Evolutionary conservation across 2,113 vertebrate species (phyloP).

Genomic region (Ifrita kowaldi): DNA sequence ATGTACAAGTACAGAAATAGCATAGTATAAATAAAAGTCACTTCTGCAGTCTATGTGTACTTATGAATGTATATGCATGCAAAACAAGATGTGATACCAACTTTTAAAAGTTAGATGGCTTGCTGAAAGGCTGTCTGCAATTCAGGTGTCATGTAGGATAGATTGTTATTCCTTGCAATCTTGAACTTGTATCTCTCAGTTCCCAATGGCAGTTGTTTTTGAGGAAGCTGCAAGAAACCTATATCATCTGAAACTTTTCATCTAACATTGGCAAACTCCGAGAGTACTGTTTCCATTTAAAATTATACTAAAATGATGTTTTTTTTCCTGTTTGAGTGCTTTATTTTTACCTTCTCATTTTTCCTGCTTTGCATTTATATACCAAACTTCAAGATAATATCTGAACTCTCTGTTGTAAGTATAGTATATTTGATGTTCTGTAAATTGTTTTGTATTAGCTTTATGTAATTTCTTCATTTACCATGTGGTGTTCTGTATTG

Average conservation of each 20-base stretch:
- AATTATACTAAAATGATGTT: not conserved
- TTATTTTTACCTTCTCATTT: constrained; percentile 22
- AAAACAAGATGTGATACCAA: not conserved
- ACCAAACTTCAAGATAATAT: constrained; percentile 73
- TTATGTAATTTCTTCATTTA: not conserved
- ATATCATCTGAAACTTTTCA: not conserved
- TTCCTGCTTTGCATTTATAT: constrained; percentile 43
- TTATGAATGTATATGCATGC: not conserved
- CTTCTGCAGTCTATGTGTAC: not conserved
- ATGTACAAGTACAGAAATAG: not conserved
- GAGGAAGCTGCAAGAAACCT: not conserved
- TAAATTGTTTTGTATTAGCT: not conserved
- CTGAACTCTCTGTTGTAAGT: constrained; percentile 80
- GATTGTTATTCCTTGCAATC: not conserved
- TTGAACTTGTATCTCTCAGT: not conserved
- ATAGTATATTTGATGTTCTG: not conserved
- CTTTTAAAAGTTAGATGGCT: not conserved
- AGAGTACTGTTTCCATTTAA: not conserved
- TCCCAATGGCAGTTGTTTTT: not conserved
- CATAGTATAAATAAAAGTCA: not conserved
- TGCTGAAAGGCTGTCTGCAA: not conserved
- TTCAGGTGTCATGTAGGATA: not conserved
- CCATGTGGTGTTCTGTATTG: not conserved
- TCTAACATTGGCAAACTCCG: not conserved
- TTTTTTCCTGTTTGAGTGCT: not conserved